Base-by-base conservation (phyloP, 2,888 invertebrate genomes). In the Pristionchus mayeri region DNA sequence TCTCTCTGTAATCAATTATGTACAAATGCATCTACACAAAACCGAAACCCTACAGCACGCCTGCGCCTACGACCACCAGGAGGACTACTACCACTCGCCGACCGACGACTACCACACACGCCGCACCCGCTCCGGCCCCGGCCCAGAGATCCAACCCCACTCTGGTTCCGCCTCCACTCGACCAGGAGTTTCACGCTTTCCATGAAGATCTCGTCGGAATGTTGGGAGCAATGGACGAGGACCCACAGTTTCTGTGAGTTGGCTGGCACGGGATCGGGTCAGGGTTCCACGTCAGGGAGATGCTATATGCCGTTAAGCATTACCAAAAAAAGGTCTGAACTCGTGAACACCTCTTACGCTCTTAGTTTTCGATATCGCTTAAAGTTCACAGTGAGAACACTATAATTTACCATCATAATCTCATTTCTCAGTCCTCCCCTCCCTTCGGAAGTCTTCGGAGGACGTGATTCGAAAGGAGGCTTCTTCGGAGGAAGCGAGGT, bases 211-310 rank as follows among this genome's bases (percentile, higher is more conserved):
- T 71, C 40, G 71, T 71, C 0, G n/a, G 40, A 0, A 16, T 21
- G 16, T 44, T 71, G 24, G 71, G 71, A 9, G n/a, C n/a, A 24
- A n/a, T 40, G 40, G 71, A 71, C n/a, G 71, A 71, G 21, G 71
- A 71, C 40, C 71, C 71, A 2, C 71, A 71, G 30, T 71, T 71
- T 24, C 16, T 71, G 71, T 71, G 21, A 44, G 71, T 67, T 37
- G 30, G 9, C 3, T 63, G 44, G 44, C 44, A 44, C 44, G 7
- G 21, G 21, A 54, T 4, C 4, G 7, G 54, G 21, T 54, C n/a
- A n/a, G n/a, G n/a, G n/a, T n/a, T n/a, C n/a, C n/a, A n/a, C n/a
- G n/a, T n/a, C n/a, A n/a, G n/a, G n/a, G n/a, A n/a, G n/a, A n/a
- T n/a, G n/a, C n/a, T n/a, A n/a, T n/a, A n/a, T n/a, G n/a, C n/a